phyloP scores from a whole-genome alignment of 1,140 invertebrate species.

The Euglossa dilemma region DNA sequence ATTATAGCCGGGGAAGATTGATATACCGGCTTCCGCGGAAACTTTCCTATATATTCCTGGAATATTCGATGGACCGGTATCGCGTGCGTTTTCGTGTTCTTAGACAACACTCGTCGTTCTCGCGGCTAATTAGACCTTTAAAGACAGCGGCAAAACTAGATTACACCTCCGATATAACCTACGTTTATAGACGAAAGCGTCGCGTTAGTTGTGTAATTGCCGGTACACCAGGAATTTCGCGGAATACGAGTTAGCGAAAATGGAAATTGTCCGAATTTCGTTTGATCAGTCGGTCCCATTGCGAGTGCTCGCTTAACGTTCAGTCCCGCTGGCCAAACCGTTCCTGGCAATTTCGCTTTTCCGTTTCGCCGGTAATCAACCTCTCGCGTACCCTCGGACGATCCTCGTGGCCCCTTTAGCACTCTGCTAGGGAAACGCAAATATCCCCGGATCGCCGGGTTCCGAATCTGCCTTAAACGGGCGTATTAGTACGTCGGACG shows the following conservation, averaged over 20 bases:
- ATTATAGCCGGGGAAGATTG: conserved; percentile 16
- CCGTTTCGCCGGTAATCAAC: background rate
- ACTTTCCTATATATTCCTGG: conserved; percentile 37
- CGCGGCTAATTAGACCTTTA: too few species aligned
- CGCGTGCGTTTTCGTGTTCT: background rate
- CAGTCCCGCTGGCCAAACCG: background rate
- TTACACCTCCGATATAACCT: background rate
- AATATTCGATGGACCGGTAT: background rate
- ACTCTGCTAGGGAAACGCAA: too few species aligned
- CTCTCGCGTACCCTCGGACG: background rate
- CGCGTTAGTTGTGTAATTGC: background rate
- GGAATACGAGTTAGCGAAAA: background rate
- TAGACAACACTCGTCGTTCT: background rate
- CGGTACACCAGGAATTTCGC: background rate
- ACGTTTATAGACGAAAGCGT: background rate
- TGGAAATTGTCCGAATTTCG: background rate
- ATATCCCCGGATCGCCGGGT: too few species aligned
- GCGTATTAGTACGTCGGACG: background rate
- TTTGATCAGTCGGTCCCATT: background rate
- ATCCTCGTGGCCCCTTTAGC: too few species aligned
- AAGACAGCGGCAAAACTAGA: background rate
- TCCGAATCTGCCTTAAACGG: too few species aligned
- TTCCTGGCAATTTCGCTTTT: background rate
- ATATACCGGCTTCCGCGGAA: conserved; percentile 17
- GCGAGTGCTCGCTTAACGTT: too few species aligned